Conservation (phyloP, 2,113 vertebrate genomes). For the Columba janthina region DNA sequence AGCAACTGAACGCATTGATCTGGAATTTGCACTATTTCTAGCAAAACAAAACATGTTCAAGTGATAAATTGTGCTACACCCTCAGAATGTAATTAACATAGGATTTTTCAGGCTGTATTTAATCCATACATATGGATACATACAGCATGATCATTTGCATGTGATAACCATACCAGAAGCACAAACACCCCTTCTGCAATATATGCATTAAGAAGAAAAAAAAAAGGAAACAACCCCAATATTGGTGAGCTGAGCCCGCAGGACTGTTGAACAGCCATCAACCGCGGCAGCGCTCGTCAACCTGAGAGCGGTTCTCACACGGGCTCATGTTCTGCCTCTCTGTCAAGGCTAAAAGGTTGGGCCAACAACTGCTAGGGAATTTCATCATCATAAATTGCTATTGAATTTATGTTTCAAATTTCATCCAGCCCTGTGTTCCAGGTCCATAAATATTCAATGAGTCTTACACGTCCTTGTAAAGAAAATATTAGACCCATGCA, state of each 20-base stretch:
- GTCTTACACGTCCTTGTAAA: slow-evolving; percentile 19
- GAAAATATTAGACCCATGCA: slow-evolving; percentile 36
- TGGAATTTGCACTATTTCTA: slow-evolving; percentile 20
- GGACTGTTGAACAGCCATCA: background rate
- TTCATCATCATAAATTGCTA: background rate
- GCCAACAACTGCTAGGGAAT: background rate
- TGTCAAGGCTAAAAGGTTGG: background rate
- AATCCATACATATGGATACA: background rate
- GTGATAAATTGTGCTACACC: slow-evolving; percentile 1
- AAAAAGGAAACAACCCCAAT: background rate
- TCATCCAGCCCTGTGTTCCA: background rate
- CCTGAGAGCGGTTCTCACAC: background rate
- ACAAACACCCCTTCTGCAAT: slow-evolving; percentile 1
- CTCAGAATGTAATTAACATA: slow-evolving; percentile 39
- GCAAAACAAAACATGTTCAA: slow-evolving; percentile 46
- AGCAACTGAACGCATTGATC: background rate
- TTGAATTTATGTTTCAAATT: slow-evolving; percentile 20
- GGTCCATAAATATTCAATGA: slow-evolving; percentile 53
- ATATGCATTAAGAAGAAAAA: background rate
- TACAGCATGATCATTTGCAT: slow-evolving; percentile 35
- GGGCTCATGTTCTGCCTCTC: background rate
- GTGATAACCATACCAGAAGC: background rate
- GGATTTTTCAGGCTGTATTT: slow-evolving; percentile 26
- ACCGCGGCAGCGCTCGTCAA: background rate
- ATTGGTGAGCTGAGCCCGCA: background rate